phyloP scores from a whole-genome alignment of 2,888 invertebrate genomes.

The Adelphocoris suturalis region DNA sequence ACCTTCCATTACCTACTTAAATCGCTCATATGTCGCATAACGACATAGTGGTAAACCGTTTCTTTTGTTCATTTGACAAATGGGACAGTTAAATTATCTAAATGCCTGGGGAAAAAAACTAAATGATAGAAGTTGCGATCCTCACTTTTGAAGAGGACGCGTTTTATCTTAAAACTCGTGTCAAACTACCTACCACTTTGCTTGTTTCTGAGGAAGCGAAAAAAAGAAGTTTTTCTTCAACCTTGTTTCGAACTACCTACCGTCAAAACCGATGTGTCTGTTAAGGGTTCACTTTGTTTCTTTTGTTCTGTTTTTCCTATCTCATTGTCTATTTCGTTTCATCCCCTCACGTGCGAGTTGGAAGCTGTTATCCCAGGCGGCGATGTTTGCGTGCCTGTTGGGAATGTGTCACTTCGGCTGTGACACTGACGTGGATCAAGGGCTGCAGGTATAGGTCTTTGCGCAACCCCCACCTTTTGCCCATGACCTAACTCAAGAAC shows the following conservation, averaged over 20 bases:
- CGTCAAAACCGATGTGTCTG: conserved; percentile 42
- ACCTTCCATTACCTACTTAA: no score
- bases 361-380: not conserved
- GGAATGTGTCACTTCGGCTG: not conserved
- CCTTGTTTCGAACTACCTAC: conserved; percentile 28
- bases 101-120: not conserved
- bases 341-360: not conserved
- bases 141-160: not conserved
- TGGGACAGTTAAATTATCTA: not conserved
- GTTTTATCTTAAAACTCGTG: conserved; percentile 21
- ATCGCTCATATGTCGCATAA: no score
- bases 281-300: not conserved
- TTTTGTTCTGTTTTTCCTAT: not conserved
- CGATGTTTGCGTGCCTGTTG: not conserved
- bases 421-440: conserved; percentile 20
- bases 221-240: conserved; percentile 17
- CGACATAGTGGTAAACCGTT: no score
- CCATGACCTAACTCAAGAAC: not conserved
- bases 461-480: not conserved
- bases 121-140: not conserved
- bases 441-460: not conserved
- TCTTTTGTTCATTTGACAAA: not conserved
- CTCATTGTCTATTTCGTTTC: not conserved
- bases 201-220: not conserved
- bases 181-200: conserved; percentile 32